Percentiles rank a stretch among this genome's conserved stretches.
Evolutionary conservation across 2,113 vertebrate genomes (phyloP).

Genomic region (Lagenorhynchus albirostris): DNA sequence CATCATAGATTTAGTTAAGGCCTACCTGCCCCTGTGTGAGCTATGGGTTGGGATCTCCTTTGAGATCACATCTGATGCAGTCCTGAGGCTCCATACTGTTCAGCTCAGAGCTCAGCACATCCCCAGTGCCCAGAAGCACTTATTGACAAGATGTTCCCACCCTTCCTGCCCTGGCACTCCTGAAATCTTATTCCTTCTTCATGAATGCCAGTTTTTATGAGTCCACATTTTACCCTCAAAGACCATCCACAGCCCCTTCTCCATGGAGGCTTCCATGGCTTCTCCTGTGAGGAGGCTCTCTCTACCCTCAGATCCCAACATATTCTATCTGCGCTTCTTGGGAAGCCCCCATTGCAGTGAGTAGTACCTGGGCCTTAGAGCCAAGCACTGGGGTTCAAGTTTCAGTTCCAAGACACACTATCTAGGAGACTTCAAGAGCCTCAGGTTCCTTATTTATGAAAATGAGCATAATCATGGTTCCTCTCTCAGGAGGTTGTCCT

Average conservation of each 20-base stretch:
- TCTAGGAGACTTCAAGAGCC: background rate
- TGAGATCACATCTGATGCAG: background rate
- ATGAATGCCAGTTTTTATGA: background rate
- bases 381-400: background rate
- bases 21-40: background rate
- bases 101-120: background rate
- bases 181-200: background rate
- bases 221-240: background rate
- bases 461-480: background rate
- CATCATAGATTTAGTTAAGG: background rate
- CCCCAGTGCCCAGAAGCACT: accelerated
- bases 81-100: background rate
- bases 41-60: background rate
- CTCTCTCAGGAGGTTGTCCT: background rate
- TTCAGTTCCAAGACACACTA: background rate
- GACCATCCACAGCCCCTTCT: background rate
- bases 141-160: background rate
- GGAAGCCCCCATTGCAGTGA: background rate
- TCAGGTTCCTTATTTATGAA: background rate
- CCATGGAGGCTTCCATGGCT: background rate
- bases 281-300: background rate
- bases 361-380: background rate
- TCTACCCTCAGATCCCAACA: background rate
- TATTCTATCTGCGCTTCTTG: background rate
- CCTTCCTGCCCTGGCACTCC: background rate